These are phyloP conservation scores for Crotalus viridis DNA, from an alignment of 2,113 vertebrate genomes.

Conservation along the genomic window DNA sequence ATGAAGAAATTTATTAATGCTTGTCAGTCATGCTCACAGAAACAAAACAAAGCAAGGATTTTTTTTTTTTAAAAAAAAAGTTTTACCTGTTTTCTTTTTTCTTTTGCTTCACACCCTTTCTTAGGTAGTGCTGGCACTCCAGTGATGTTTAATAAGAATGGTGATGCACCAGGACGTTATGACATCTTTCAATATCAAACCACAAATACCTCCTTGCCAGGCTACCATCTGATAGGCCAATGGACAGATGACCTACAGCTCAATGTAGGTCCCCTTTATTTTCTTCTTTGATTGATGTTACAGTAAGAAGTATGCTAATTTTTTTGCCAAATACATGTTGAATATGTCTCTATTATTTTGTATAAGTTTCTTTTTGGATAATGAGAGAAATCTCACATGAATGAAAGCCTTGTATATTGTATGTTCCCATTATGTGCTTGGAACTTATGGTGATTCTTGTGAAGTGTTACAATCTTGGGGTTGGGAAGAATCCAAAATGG, in stretches of 20 bases:
- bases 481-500: not conserved
- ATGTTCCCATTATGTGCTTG: not conserved
- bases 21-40: fast-evolving
- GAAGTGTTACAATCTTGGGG: not conserved
- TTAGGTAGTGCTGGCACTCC: constrained; percentile 90
- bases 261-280: constrained; percentile 76
- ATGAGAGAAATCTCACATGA: not conserved
- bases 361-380: fast-evolving
- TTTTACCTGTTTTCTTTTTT: constrained; percentile 6
- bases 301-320: too few relatives aligned
- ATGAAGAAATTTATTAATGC: not conserved
- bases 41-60: not conserved
- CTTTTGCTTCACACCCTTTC: constrained; percentile 45
- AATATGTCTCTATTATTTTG: not conserved
- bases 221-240: constrained; percentile 87
- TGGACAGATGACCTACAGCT: constrained; percentile 94
- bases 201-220: constrained; percentile 78
- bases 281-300: fast-evolving
- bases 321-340: fast-evolving
- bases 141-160: constrained; percentile 93
- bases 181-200: constrained; percentile 94
- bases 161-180: constrained; percentile 90
- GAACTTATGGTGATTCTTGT: not conserved
- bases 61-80: not conserved
- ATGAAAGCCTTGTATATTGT: not conserved